phyloP scores from a whole-genome alignment of 2,113 vertebrate species.

The Proterorhinus semilunaris region DNA sequence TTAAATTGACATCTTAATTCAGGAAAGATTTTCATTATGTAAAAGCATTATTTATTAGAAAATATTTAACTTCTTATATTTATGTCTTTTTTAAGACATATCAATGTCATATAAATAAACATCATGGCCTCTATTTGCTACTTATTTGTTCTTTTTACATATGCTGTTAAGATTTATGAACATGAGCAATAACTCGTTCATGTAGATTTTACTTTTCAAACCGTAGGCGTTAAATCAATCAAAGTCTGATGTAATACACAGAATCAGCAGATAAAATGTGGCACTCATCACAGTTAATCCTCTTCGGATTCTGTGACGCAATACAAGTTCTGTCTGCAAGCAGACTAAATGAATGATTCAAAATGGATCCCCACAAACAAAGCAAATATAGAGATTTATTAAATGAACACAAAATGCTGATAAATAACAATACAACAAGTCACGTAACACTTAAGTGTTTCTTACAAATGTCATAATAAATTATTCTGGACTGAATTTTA shows the following conservation, averaged over 20 bases:
- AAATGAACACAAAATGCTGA: slow-evolving; percentile 50
- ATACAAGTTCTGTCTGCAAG: slow-evolving; percentile 6
- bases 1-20: too few species aligned
- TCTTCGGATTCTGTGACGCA: slow-evolving; percentile 27
- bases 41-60: too few species aligned
- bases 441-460: slow-evolving; percentile 8
- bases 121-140: too few species aligned
- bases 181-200: background rate
- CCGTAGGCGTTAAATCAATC: background rate
- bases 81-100: too few species aligned
- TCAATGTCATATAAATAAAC: too few species aligned
- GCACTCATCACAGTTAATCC: slow-evolving; percentile 34
- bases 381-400: slow-evolving; percentile 58
- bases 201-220: slow-evolving; percentile 4
- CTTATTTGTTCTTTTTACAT: too few species aligned
- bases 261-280: slow-evolving; percentile 36
- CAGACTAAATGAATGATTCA: background rate
- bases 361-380: slow-evolving; percentile 20
- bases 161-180: background rate
- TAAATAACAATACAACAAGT: slow-evolving; percentile 36
- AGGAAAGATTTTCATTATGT: too few species aligned
- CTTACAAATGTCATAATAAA: slow-evolving; percentile 13
- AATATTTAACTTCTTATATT: too few species aligned
- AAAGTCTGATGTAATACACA: slow-evolving; percentile 21
- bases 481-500: slow-evolving; percentile 19